phyloP scores from a whole-genome alignment of 2,797 vertebrate genomes.

The Cyclopterus lumpus region DNA sequence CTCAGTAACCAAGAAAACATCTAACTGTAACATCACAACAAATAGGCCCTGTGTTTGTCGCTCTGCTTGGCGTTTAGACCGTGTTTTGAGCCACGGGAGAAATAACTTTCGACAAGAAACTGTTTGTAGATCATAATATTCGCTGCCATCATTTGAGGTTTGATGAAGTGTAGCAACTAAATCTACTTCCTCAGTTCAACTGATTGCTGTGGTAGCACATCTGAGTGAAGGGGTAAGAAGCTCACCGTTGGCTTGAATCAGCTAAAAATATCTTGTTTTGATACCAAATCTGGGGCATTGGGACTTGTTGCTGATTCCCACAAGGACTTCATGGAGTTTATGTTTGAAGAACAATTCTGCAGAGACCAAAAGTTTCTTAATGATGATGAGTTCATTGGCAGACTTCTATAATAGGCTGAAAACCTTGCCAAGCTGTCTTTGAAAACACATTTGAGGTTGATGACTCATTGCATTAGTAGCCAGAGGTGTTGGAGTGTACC shows the following conservation, averaged over 20 bases:
- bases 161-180: constrained; percentile 11
- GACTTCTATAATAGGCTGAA: constrained; percentile 26
- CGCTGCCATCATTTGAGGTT: constrained; percentile 12
- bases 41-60: constrained; percentile 13
- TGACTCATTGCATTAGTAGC: constrained; percentile 40
- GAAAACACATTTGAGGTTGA: constrained; percentile 27
- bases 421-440: constrained; percentile 20
- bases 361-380: constrained; percentile 26
- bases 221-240: constrained; percentile 7
- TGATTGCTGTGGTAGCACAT: constrained; percentile 12
- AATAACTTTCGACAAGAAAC: constrained; percentile 6
- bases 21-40: constrained; percentile 3
- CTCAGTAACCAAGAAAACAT: constrained; percentile 32
- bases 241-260: constrained; percentile 24
- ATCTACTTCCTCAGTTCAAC: constrained; percentile 16
- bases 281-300: constrained; percentile 57
- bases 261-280: constrained; percentile 69
- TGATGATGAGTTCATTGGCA: constrained; percentile 24
- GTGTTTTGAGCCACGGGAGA: constrained; percentile 22
- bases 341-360: constrained; percentile 54
- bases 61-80: constrained; percentile 13
- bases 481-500: constrained; percentile 9
- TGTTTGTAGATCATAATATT: constrained; percentile 29
- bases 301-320: constrained; percentile 54
- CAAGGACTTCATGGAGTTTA: constrained; percentile 38